A percentile compares a stretch with the other conserved stretches of the same genome.
Conservation (phyloP, 2,888 invertebrate genomes). For the Lacanobia oleracea region DNA sequence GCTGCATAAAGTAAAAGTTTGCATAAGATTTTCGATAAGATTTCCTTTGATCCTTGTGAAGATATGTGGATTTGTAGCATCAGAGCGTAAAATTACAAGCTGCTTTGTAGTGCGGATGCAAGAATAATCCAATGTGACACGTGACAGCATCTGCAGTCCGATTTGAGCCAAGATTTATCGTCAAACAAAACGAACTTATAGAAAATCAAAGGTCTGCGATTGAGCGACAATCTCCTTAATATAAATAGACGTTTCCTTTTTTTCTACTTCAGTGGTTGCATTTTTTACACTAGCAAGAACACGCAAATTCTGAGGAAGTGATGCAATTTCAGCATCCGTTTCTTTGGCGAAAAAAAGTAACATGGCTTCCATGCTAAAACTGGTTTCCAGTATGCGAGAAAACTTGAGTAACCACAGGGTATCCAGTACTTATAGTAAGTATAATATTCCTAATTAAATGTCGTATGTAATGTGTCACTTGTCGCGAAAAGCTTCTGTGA, state of each 20-base stretch:
- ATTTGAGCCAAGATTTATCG: constrained; percentile 21
- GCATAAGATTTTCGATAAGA: neutral
- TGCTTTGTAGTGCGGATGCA: constrained; percentile 26
- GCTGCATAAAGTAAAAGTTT: neutral
- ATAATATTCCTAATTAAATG: constrained; percentile 27
- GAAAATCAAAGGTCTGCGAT: constrained; percentile 29
- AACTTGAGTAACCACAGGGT: constrained; percentile 31
- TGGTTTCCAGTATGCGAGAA: constrained; percentile 42
- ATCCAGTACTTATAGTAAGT: constrained; percentile 14
- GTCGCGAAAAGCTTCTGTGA: constrained; percentile 21
- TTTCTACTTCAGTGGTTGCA: constrained; percentile 45
- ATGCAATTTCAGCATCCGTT: constrained; percentile 55
- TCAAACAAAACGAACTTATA: constrained; percentile 8
- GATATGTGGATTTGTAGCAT: neutral
- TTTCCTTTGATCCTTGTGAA: constrained; percentile 1
- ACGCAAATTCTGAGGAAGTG: constrained; percentile 48
- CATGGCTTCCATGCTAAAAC: constrained; percentile 43
- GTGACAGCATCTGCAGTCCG: constrained; percentile 1
- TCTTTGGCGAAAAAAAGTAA: constrained; percentile 32
- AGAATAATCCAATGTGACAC: constrained; percentile 25
- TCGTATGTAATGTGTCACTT: constrained; percentile 33
- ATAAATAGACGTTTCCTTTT: constrained; percentile 39
- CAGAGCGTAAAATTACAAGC: neutral
- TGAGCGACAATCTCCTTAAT: constrained; percentile 6
- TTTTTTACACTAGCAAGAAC: constrained; percentile 32